Percentiles rank a stretch among this genome's conserved stretches.
phyloP scores from a whole-genome alignment of 2,888 invertebrate species.

The Plusia festucae region DNA sequence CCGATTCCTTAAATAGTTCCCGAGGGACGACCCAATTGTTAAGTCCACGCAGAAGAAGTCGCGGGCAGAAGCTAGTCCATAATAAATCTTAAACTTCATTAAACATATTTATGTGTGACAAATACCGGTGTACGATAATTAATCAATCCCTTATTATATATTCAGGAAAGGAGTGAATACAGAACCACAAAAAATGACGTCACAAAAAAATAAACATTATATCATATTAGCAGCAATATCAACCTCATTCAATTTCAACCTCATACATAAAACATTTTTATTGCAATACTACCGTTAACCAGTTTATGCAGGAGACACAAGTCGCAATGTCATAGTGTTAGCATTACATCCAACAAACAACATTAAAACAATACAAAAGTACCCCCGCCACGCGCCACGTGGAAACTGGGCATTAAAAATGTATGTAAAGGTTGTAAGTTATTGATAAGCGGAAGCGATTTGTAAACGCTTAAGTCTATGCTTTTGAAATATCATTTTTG shows the following conservation, averaged over 20 bases:
- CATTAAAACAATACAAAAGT: conserved; percentile 56
- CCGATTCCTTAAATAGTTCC: too few species aligned
- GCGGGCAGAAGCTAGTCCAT: too few species aligned
- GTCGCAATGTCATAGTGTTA: conserved; percentile 5
- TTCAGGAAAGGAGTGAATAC: too few species aligned
- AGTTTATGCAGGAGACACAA: neutral
- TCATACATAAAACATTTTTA: neutral
- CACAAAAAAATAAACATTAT: neutral
- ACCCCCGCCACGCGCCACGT: conserved; percentile 47
- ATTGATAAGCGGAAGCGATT: conserved; percentile 12
- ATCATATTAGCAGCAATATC: neutral
- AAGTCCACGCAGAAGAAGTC: too few species aligned
- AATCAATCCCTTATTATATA: too few species aligned
- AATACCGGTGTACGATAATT: too few species aligned
- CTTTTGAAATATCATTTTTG: too few species aligned
- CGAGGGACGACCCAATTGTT: too few species aligned
- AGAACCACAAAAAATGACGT: neutral
- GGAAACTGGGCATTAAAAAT: conserved; percentile 69
- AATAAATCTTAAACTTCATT: too few species aligned
- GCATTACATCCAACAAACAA: conserved; percentile 30
- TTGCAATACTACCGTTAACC: neutral
- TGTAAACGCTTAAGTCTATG: neutral
- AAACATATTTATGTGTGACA: too few species aligned
- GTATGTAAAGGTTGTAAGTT: conserved; percentile 39
- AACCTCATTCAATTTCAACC: neutral